A percentile compares a stretch with the other conserved stretches of the same genome.
Conservation (phyloP, 23 tunicate genomes). For the Phallusia fumigata region DNA sequence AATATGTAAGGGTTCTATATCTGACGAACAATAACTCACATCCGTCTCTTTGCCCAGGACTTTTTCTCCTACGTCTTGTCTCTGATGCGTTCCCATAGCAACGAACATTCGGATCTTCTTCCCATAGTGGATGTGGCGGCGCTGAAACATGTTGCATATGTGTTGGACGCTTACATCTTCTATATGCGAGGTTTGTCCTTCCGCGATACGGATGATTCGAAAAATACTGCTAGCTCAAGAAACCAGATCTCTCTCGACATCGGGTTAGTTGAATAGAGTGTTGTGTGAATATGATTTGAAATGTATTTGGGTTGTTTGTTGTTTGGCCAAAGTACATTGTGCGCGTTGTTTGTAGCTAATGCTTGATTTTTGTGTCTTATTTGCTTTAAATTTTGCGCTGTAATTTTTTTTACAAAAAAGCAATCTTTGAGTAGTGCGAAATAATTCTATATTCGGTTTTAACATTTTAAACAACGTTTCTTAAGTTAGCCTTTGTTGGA, state of each 20-base stretch:
- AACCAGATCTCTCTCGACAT: conserved; percentile 48
- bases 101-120: conserved; percentile 76
- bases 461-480: too few species aligned
- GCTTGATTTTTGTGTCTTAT: too few species aligned
- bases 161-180: conserved; percentile 87
- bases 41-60: conserved; percentile 38
- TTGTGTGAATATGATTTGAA: background rate
- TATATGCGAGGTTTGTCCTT: conserved; percentile 47
- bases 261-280: conserved; percentile 35
- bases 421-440: too few species aligned
- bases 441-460: too few species aligned
- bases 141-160: conserved; percentile 86
- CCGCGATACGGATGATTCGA: conserved; percentile 11
- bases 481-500: too few species aligned
- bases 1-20: too few species aligned
- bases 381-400: too few species aligned
- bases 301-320: too few species aligned
- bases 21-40: background rate
- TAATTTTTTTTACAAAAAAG: too few species aligned
- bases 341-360: too few species aligned
- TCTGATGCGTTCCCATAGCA: conserved; percentile 88
- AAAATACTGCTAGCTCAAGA: background rate
- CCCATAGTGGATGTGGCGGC: conserved; percentile 77
- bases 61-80: conserved; percentile 80
- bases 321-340: too few species aligned